Evolutionary conservation across 1,140 invertebrate species (phyloP).

Genomic region (Colletes gigas): DNA sequence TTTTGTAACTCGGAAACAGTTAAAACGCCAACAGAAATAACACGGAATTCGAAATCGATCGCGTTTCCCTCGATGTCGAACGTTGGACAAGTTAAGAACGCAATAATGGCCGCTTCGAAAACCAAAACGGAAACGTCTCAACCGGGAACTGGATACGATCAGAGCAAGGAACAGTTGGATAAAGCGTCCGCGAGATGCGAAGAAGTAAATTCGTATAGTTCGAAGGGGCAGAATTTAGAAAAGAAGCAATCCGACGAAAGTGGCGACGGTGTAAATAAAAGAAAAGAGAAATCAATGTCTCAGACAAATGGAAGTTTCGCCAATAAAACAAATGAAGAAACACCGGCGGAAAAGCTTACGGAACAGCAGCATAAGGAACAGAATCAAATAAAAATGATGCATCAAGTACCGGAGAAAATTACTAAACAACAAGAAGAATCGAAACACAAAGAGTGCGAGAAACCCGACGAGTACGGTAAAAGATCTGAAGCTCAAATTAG

Average conservation of each 20-base stretch:
- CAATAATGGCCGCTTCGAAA: background rate
- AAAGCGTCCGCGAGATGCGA: slow-evolving; percentile 4
- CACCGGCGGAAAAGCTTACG: slow-evolving; percentile 11
- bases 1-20: slow-evolving; percentile 20
- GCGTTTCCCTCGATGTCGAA: background rate
- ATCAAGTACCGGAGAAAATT: slow-evolving; percentile 31
- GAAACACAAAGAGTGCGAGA: slow-evolving; percentile 53
- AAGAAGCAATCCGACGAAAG: background rate
- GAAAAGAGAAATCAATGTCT: slow-evolving; percentile 23
- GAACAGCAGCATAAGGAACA: slow-evolving; percentile 25
- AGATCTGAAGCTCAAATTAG: slow-evolving; percentile 71
- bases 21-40: slow-evolving; percentile 46
- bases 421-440: slow-evolving; percentile 48
- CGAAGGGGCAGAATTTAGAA: slow-evolving; percentile 27
- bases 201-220: slow-evolving; percentile 27
- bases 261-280: slow-evolving; percentile 25
- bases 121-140: slow-evolving; percentile 3
- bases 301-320: slow-evolving; percentile 47
- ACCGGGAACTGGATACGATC: slow-evolving; percentile 1
- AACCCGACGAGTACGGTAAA: slow-evolving; percentile 68
- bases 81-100: slow-evolving; percentile 3
- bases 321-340: slow-evolving; percentile 28
- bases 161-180: slow-evolving; percentile 44
- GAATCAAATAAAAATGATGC: background rate
- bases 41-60: slow-evolving; percentile 32